Conservation (phyloP, 2,797 vertebrate species). For the Pipistrellus nathusii region DNA sequence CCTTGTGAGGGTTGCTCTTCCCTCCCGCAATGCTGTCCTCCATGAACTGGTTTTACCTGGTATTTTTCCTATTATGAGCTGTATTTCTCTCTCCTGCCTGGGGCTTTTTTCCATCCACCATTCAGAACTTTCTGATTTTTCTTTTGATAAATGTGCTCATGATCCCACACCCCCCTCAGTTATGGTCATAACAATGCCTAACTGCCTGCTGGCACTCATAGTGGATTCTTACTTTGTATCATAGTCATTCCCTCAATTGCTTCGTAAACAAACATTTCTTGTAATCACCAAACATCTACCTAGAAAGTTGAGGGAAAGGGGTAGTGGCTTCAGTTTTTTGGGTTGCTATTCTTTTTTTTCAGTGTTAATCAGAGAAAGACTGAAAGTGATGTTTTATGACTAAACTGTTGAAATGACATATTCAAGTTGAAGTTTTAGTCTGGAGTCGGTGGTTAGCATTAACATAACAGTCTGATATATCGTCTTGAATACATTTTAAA, state of each 20-base stretch:
- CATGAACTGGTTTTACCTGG: not conserved
- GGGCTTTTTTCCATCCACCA: not conserved
- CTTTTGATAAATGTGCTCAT: not conserved
- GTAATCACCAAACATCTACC: conserved; percentile 64
- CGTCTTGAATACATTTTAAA: not conserved
- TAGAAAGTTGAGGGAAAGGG: conserved; percentile 77
- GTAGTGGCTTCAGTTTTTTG: not conserved
- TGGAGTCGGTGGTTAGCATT: not conserved
- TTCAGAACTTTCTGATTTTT: conserved; percentile 1
- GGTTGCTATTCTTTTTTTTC: conserved; percentile 68
- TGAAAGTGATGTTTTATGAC: conserved; percentile 75
- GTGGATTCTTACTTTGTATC: conserved; percentile 5
- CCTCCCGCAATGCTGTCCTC: too few relatives aligned
- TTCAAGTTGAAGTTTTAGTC: not conserved
- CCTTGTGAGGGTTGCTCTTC: not conserved
- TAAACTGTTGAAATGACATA: conserved; percentile 62
- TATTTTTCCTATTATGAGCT: not conserved
- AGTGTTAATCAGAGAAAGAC: conserved; percentile 75
- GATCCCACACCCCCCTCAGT: not conserved
- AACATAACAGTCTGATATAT: not conserved
- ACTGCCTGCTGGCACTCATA: not conserved
- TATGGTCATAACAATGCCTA: not conserved
- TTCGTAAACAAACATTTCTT: conserved; percentile 62
- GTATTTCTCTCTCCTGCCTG: not conserved
- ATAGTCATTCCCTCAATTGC: not conserved